These are phyloP conservation scores for Austrofundulus limnaeus DNA, from an alignment of 2,113 vertebrate species.

Conservation along the genomic window DNA sequence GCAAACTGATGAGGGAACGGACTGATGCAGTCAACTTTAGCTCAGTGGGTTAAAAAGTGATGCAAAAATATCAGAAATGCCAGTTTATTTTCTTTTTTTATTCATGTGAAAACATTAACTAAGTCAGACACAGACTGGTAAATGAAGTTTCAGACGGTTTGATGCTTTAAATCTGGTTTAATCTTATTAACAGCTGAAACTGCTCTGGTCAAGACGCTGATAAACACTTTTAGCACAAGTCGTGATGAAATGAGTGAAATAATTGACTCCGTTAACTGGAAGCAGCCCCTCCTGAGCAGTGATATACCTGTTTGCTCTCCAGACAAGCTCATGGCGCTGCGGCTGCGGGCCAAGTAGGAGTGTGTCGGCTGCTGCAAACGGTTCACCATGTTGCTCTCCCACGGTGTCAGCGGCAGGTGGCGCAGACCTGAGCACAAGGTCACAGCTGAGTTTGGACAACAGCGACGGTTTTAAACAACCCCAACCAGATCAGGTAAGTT, in stretches of 20 bases:
- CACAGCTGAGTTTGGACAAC: constrained; percentile 28
- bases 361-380: constrained; percentile 96
- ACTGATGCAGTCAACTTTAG: no score
- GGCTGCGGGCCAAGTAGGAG: constrained; percentile 95
- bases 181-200: constrained; percentile 55
- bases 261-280: background rate
- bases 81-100: no score
- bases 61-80: no score
- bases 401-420: constrained; percentile 88
- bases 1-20: no score
- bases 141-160: constrained; percentile 47
- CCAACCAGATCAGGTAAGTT: constrained; percentile 27
- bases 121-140: constrained; percentile 24
- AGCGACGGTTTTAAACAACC: constrained; percentile 16
- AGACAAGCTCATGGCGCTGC: constrained; percentile 90
- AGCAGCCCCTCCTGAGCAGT: background rate
- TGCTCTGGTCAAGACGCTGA: constrained; percentile 24
- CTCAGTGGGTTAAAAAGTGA: no score
- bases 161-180: constrained; percentile 62
- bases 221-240: background rate
- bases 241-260: background rate
- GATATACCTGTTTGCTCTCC: constrained; percentile 91
- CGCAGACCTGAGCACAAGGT: constrained; percentile 79
- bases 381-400: constrained; percentile 93
- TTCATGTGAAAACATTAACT: no score